phyloP scores from a whole-genome alignment of 2,888 invertebrate species.

The Polydrusus pterygomalis region DNA sequence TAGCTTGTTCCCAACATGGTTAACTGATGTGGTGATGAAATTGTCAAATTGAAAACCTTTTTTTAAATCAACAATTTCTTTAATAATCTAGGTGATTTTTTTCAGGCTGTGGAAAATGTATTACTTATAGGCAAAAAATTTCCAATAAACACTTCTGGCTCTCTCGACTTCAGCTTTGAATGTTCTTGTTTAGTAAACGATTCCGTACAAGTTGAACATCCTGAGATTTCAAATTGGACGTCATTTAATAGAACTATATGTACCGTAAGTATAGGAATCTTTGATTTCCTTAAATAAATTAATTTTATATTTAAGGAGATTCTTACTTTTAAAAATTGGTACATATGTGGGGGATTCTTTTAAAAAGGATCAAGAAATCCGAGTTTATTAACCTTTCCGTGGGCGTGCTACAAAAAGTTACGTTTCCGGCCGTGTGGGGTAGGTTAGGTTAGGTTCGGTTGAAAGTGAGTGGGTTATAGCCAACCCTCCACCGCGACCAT shows the following conservation, averaged over 20 bases:
- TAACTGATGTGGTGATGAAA: too few relatives aligned
- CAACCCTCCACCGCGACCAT: too few relatives aligned
- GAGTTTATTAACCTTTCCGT: too few relatives aligned
- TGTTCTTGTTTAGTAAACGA: constrained; percentile 82
- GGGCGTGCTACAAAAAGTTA: too few relatives aligned
- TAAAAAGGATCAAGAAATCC: too few relatives aligned
- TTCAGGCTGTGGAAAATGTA: constrained; percentile 94
- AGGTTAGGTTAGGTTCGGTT: too few relatives aligned
- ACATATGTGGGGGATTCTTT: too few relatives aligned
- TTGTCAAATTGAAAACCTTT: background rate
- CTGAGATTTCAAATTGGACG: constrained; percentile 79
- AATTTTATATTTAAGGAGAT: too few relatives aligned
- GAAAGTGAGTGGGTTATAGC: too few relatives aligned
- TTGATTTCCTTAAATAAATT: background rate
- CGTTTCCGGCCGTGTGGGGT: too few relatives aligned
- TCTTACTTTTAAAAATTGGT: too few relatives aligned
- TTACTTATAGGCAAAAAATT: constrained; percentile 88
- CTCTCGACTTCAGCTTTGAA: constrained; percentile 76
- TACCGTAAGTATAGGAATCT: constrained; percentile 76
- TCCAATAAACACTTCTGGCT: constrained; percentile 82
- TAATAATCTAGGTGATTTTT: constrained; percentile 40
- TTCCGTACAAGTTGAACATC: constrained; percentile 73
- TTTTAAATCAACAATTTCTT: background rate
- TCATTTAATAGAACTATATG: constrained; percentile 79
- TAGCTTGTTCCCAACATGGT: too few relatives aligned